Evolutionary conservation across 2,113 vertebrate genomes (phyloP), one percentile per base, ranked within the genome.

Genomic region (Thamnaconus septentrionalis): DNA sequence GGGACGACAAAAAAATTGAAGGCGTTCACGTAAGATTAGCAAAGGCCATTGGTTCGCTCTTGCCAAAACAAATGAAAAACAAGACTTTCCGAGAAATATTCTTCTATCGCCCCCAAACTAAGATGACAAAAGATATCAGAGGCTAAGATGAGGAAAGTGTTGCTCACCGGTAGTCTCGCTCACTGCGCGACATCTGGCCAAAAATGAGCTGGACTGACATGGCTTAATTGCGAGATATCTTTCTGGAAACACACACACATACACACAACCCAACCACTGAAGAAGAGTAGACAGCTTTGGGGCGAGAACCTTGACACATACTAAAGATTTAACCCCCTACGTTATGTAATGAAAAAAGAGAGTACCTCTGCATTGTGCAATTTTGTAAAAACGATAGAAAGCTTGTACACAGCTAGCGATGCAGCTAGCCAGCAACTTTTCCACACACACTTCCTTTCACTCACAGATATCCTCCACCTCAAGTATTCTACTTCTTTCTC

Each of bases 51-150:
- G 18, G 39, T 54, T 69, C 50, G 51, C 42, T 63, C 55, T 12
- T 58, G 45, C 43, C 45, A 11, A 42, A 53, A 8, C 39, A 53
- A 62, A 59, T 42, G 41, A 7, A 64, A 31, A 63, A 45, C 49
- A 52, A 56, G 18, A 56, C 45, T 63, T 56, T 53, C 57, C 49
- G 66, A 12, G 41, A 51, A 53, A 41, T n/a, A 69, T 64, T 56
- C 59, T 60, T 59, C 42, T 52, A 61, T 12, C n/a, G 7, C 6
- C n/a, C n/a, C 7, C 31, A 52, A 12, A 31, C 18, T 4, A 50
- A 72, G 70, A 65, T 69, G 53, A 54, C 5, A 50, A n/a, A 31
- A 9, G 48, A 71, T 46, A 59, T 11, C 8, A 49, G 18, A 50
- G 39, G 54, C 3, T 48, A 61, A 41, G 42, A 45, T 73, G 12